Percentiles rank a stretch among this genome's conserved stretches.
These are phyloP conservation scores for Drosophila colorata DNA, from an alignment of 2,888 invertebrate genomes.

Conservation along the genomic window DNA sequence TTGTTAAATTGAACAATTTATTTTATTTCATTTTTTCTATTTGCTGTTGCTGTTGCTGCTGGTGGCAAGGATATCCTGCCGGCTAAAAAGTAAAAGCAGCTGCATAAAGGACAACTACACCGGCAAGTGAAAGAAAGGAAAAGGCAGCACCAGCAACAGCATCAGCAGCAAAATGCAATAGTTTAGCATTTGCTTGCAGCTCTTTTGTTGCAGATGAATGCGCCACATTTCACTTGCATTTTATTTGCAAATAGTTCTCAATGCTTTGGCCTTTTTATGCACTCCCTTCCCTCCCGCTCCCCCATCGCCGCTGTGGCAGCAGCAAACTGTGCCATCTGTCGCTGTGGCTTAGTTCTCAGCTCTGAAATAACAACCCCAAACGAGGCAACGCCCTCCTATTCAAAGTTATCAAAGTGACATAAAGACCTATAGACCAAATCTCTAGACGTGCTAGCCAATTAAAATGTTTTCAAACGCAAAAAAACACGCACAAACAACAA, in stretches of 20 bases:
- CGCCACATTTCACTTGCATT: conserved; percentile 77
- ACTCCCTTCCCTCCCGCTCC: no score
- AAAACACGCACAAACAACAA: not conserved
- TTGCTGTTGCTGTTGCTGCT: conserved; percentile 23
- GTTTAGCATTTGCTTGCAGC: conserved; percentile 70
- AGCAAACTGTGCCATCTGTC: conserved; percentile 6
- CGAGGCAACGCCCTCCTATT: conserved; percentile 9
- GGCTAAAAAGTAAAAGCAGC: conserved; percentile 46
- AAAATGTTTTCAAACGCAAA: conserved; percentile 22
- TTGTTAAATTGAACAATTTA: conserved; percentile 77
- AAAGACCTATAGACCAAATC: conserved; percentile 12
- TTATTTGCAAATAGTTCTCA: conserved; percentile 67
- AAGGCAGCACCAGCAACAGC: conserved; percentile 11
- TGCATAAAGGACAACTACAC: conserved; percentile 41
- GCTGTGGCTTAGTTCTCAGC: conserved; percentile 2
- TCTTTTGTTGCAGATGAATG: conserved; percentile 73
- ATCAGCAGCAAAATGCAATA: conserved; percentile 52
- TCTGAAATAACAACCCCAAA: conserved; percentile 4
- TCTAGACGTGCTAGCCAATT: conserved; percentile 33
- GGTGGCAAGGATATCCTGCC: conserved; percentile 57
- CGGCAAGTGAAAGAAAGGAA: conserved; percentile 10
- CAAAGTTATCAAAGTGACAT: conserved; percentile 36
- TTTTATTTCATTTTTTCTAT: conserved; percentile 56
- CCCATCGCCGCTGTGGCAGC: conserved; percentile 15
- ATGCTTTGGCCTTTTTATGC: conserved; percentile 40